Evolutionary conservation across 2,113 vertebrate genomes (phyloP).

Genomic region (Australoheros scitulus): DNA sequence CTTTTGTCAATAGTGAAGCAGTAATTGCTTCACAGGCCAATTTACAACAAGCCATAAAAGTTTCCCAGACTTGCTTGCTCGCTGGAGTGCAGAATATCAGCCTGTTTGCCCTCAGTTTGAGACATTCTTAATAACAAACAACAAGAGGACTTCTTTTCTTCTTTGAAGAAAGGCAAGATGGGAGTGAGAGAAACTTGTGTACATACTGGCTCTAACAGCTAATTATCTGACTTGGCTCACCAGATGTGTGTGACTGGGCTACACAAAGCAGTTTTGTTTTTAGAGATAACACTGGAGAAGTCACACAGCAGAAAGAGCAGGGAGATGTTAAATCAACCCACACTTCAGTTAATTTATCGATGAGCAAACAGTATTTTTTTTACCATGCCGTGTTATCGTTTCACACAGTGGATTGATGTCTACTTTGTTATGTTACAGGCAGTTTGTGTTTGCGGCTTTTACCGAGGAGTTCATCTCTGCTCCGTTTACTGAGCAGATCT

Average conservation of each 20-base stretch:
- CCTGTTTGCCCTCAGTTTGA: slow-evolving; percentile 71
- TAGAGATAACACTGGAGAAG: slow-evolving; percentile 60
- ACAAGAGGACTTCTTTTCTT: slow-evolving; percentile 66
- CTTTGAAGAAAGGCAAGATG: slow-evolving; percentile 71
- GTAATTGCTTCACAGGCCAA: slow-evolving; percentile 69
- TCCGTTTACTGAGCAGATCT: slow-evolving; percentile 95
- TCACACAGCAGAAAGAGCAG: slow-evolving; percentile 21
- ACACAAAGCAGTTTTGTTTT: slow-evolving; percentile 71
- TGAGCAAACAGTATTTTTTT: neutral
- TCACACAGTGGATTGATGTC: neutral
- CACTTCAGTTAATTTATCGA: neutral
- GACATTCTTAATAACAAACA: slow-evolving; percentile 72
- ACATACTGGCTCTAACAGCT: slow-evolving; percentile 67
- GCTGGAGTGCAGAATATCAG: slow-evolving; percentile 59
- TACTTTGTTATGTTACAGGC: slow-evolving; percentile 76
- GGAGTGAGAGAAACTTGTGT: slow-evolving; percentile 74
- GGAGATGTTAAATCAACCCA: slow-evolving; percentile 5
- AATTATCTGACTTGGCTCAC: slow-evolving; percentile 66
- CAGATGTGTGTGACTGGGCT: slow-evolving; percentile 72
- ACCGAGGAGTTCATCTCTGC: slow-evolving; percentile 92
- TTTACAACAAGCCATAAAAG: slow-evolving; percentile 80
- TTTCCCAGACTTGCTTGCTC: slow-evolving; percentile 46
- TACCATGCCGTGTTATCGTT: neutral
- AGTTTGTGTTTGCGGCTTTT: slow-evolving; percentile 92
- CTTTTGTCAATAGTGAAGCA: slow-evolving; percentile 34